Base-by-base conservation (phyloP, 2,797 vertebrate species). In the Huso huso region DNA sequence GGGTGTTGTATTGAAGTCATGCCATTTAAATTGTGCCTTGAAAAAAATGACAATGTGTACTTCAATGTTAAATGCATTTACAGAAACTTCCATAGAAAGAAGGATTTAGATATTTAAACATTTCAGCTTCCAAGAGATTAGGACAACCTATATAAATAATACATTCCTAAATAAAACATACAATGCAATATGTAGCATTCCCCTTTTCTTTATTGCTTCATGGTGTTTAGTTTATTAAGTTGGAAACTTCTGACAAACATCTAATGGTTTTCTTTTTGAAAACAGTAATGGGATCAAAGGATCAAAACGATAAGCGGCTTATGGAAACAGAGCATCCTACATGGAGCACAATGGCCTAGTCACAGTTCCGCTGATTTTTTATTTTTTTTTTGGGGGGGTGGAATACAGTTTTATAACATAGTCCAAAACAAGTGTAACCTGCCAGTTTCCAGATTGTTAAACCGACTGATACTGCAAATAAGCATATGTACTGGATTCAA, bases 261-360 rank as follows among this genome's bases (percentile, higher is more conserved):
- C 13, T 55, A 58, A 62, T 9, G 51, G 37, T 13, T 50, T 63
- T 15, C 23, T 11, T 58, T 59, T 50, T 10, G 11, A 8, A 37
- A 48, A 15, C 65, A 10, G 4, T 65, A 61, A 51, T 68, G 60
- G 64, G 60, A 65, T 68, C 37, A 63, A 60, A 60, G 68, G 64
- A 61, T 69, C 49, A 69, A 64, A 48, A 53, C 50, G 11, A 58
- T 61, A 71, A 68, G 63, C 58, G 55, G 49, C 59, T 65, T 65
- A 68, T 51, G 13, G 13, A 51, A 11, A 18, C 60, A 53, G 10
- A 4, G 6, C 51, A 7, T 6, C 18, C 1, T 18, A 18, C 50
- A 23, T 10, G 3, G n/a, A 62, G 10, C 23, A 55, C n/a, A 18
- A 51, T 62, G 15, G 48, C 51, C 13, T 51, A 15, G 66, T 48